phyloP scores from a whole-genome alignment of 2,888 invertebrate species.

The Druceiella hillmani region DNA sequence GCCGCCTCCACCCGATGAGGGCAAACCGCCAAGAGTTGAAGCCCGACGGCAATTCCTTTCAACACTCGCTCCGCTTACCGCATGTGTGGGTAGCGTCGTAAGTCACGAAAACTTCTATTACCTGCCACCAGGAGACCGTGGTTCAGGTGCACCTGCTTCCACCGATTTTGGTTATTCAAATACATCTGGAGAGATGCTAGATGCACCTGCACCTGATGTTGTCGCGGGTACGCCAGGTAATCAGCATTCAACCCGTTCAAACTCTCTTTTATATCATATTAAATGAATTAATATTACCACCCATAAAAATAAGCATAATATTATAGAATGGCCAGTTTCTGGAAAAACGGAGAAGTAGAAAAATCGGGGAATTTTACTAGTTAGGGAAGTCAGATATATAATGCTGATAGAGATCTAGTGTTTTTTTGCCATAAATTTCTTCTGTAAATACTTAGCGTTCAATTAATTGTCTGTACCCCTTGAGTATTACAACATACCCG shows the following conservation, averaged over 20 bases:
- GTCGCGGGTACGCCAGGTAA: slow-evolving; percentile 67
- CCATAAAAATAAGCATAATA: no score
- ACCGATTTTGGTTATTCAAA: slow-evolving; percentile 58
- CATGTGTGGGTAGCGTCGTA: slow-evolving; percentile 61
- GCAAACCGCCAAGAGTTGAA: slow-evolving; percentile 49
- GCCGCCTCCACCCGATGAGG: neutral
- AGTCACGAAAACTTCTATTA: slow-evolving; percentile 49
- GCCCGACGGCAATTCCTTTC: slow-evolving; percentile 73
- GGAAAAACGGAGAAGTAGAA: slow-evolving; percentile 16
- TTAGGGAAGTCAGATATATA: neutral
- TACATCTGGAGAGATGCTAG: slow-evolving; percentile 39
- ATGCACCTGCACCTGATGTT: slow-evolving; percentile 69
- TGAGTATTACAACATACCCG: no score
- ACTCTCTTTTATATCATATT: no score
- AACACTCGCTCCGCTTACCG: slow-evolving; percentile 70
- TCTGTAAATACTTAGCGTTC: no score
- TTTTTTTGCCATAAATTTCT: no score
- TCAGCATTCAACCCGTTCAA: slow-evolving; percentile 28
- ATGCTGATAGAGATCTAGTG: neutral
- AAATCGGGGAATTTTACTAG: neutral
- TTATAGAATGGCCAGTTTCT: slow-evolving; percentile 5
- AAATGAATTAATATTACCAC: no score
- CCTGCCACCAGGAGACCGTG: slow-evolving; percentile 54
- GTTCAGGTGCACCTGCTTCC: slow-evolving; percentile 52
- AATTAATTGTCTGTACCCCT: no score